Conservation (phyloP, 2,113 vertebrate species). For the Chaenogobius annularis region DNA sequence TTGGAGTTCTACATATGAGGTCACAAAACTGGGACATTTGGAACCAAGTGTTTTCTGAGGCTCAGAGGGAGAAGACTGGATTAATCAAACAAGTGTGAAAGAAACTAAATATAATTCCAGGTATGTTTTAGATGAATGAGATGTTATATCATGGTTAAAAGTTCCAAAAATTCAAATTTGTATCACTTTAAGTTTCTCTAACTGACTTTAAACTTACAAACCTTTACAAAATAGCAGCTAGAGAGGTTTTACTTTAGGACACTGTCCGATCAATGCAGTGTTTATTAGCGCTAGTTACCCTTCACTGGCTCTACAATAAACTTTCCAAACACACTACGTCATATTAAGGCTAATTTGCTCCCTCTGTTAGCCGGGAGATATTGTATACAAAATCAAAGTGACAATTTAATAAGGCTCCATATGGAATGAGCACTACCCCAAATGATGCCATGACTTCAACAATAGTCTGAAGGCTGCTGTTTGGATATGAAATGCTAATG, state of each 20-base stretch:
- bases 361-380: conserved; percentile 2
- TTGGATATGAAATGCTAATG: background rate
- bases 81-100: background rate
- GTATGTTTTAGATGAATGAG: no score
- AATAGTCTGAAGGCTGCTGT: conserved; percentile 4
- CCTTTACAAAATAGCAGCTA: background rate
- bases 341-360: conserved; percentile 11
- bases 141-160: background rate
- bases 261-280: background rate
- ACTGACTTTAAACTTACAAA: background rate
- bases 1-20: no score
- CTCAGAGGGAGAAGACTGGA: no score
- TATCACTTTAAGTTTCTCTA: background rate
- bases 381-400: conserved; percentile 6
- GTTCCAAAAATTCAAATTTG: no score
- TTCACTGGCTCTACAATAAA: background rate
- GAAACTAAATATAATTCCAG: background rate
- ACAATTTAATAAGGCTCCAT: conserved; percentile 14
- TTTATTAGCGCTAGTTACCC: background rate
- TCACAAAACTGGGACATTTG: no score
- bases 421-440: conserved; percentile 3
- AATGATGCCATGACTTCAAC: conserved; percentile 9
- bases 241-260: background rate
- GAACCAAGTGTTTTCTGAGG: no score
- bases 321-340: background rate